Percentiles rank a stretch among this genome's conserved stretches.
Conservation (phyloP, 2,797 vertebrate species). For the Rhinichthys osculus region DNA sequence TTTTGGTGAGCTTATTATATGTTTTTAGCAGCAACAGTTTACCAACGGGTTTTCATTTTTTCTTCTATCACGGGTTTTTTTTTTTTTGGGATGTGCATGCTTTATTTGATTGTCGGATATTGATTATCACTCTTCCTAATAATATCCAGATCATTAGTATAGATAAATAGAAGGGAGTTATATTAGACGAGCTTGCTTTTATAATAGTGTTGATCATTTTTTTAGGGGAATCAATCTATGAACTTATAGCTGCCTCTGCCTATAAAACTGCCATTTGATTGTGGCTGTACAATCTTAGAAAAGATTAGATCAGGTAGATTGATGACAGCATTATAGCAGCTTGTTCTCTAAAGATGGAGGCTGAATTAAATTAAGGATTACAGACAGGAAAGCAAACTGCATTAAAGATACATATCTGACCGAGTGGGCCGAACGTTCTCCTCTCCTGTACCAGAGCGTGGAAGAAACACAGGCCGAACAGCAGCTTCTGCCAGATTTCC, state of each 20-base stretch:
- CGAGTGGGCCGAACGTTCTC: conserved; percentile 90
- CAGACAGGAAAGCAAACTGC: background rate
- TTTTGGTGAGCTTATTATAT: background rate
- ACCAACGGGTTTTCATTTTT: background rate
- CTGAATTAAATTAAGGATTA: background rate
- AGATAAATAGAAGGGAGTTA: background rate
- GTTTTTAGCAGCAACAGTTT: background rate
- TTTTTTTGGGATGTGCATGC: background rate
- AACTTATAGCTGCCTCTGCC: background rate
- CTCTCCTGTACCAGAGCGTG: conserved; percentile 94
- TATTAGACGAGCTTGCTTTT: background rate
- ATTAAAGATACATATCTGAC: conserved; percentile 72
- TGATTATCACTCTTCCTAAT: background rate
- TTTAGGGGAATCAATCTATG: background rate
- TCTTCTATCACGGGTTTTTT: background rate
- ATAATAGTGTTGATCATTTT: background rate
- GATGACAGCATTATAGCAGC: background rate
- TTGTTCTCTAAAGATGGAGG: background rate
- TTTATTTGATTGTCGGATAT: background rate
- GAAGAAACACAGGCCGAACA: conserved; percentile 94
- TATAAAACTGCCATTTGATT: background rate
- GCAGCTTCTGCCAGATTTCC: conserved; percentile 87
- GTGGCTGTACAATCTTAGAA: background rate
- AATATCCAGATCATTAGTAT: background rate
- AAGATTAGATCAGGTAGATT: conserved; percentile 1